Evolutionary conservation across 2,113 vertebrate genomes (phyloP).

Genomic region (Aplodontia rufa): DNA sequence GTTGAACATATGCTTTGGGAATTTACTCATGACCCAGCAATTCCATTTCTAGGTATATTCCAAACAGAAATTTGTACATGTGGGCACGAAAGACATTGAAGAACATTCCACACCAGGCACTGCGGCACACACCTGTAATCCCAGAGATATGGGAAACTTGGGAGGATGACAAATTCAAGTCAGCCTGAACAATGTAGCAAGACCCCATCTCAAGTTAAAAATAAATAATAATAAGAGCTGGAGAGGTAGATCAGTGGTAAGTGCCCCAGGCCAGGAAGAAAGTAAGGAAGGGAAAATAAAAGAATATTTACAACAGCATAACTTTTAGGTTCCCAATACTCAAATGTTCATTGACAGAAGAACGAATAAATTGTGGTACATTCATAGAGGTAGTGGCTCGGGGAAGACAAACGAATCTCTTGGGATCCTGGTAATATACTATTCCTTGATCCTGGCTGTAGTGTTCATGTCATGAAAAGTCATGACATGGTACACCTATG

Average conservation of each 20-base stretch:
- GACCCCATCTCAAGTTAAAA: too few relatives aligned
- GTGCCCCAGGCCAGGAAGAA: too few relatives aligned
- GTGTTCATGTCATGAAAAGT: background rate
- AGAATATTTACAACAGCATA: background rate
- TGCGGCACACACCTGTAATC: too few relatives aligned
- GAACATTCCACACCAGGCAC: background rate
- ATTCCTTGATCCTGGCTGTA: background rate
- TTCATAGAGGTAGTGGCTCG: background rate
- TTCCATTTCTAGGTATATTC: constrained; percentile 37
- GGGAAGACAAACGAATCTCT: background rate
- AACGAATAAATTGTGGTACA: background rate
- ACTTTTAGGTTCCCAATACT: background rate
- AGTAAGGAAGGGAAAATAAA: too few relatives aligned
- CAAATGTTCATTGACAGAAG: background rate
- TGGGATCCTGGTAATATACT: background rate
- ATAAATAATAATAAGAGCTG: too few relatives aligned
- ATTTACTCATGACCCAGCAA: constrained; percentile 21
- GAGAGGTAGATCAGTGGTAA: too few relatives aligned
- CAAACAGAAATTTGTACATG: background rate
- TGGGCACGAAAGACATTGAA: background rate
- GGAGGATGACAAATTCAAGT: too few relatives aligned
- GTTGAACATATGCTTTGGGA: background rate
- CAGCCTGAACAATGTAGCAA: too few relatives aligned
- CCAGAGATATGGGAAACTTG: too few relatives aligned
- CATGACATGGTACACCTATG: background rate